phyloP scores from a whole-genome alignment of 2,797 vertebrate species.

The Aselliscus stoliczkanus region DNA sequence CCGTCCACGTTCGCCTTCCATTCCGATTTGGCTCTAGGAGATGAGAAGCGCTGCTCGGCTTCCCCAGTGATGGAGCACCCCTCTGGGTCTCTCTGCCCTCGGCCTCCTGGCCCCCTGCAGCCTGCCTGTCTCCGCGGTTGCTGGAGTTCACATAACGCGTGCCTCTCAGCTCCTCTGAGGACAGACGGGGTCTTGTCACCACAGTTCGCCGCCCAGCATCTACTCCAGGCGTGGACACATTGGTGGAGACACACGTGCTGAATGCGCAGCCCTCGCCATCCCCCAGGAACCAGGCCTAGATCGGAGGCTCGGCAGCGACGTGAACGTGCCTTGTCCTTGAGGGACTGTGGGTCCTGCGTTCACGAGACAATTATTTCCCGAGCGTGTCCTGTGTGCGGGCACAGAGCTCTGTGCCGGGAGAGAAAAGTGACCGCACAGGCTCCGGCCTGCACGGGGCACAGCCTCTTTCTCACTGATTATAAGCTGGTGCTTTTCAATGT shows the following conservation, averaged over 20 bases:
- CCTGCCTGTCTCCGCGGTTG: accelerated
- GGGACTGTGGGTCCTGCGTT: background rate
- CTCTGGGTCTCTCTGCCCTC: background rate
- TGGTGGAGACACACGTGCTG: background rate
- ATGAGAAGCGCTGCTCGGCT: background rate
- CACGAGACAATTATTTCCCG: background rate
- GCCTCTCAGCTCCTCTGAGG: background rate
- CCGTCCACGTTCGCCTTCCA: accelerated
- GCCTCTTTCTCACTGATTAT: background rate
- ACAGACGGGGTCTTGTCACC: background rate
- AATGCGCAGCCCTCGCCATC: accelerated
- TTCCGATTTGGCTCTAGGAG: background rate
- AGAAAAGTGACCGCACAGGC: accelerated
- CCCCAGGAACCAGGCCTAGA: background rate
- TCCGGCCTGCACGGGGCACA: background rate
- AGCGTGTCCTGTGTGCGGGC: accelerated
- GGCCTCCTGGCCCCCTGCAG: no score
- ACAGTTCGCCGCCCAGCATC: accelerated
- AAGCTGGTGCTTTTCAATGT: accelerated
- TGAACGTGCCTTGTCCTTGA: background rate
- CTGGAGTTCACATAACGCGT: background rate
- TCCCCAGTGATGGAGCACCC: background rate
- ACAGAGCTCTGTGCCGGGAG: background rate
- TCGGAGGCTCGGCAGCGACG: accelerated
- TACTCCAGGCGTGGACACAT: background rate